A percentile compares a stretch with the other conserved stretches of the same genome.
Evolutionary conservation across 2,888 invertebrate genomes (phyloP).

Genomic region (Blastobasis adustella): DNA sequence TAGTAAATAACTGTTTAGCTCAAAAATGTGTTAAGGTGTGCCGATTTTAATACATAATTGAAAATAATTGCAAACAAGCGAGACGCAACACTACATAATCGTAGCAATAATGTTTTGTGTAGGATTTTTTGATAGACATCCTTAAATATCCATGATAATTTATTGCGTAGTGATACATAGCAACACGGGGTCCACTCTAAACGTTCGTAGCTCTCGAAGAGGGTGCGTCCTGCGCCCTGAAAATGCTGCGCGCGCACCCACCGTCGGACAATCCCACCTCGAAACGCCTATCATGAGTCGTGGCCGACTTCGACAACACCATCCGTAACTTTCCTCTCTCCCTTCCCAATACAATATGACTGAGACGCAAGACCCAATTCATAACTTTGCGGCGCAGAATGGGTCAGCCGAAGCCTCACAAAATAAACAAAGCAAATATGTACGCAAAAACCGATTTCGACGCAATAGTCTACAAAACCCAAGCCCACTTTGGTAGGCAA

Average conservation of each 20-base stretch:
- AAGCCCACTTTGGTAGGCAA: too few species aligned
- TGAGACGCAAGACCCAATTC: slow-evolving; percentile 7
- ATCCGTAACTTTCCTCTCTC: slow-evolving; percentile 22
- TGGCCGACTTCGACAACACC: slow-evolving; percentile 27
- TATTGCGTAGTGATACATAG: too few species aligned
- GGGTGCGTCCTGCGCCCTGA: slow-evolving; percentile 60
- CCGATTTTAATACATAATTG: too few species aligned
- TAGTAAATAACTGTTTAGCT: too few species aligned
- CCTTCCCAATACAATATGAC: slow-evolving; percentile 15
- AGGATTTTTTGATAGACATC: too few species aligned
- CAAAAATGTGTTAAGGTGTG: too few species aligned
- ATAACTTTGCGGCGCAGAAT: not conserved
- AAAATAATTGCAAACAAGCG: too few species aligned
- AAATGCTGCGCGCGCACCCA: slow-evolving; percentile 62
- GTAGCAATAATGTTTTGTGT: too few species aligned
- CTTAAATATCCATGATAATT: too few species aligned
- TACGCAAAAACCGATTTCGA: slow-evolving; percentile 2
- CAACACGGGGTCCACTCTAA: not conserved
- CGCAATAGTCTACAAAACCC: not conserved
- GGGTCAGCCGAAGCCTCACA: slow-evolving; percentile 2
- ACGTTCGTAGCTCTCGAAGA: slow-evolving; percentile 41
- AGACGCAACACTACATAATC: too few species aligned
- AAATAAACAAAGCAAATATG: slow-evolving; percentile 7
- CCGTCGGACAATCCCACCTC: slow-evolving; percentile 36
- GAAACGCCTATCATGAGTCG: slow-evolving; percentile 25